Evolutionary conservation across 2,797 vertebrate species (phyloP), one percentile per base, ranked within the genome.

Genomic region (Chelon auratus): DNA sequence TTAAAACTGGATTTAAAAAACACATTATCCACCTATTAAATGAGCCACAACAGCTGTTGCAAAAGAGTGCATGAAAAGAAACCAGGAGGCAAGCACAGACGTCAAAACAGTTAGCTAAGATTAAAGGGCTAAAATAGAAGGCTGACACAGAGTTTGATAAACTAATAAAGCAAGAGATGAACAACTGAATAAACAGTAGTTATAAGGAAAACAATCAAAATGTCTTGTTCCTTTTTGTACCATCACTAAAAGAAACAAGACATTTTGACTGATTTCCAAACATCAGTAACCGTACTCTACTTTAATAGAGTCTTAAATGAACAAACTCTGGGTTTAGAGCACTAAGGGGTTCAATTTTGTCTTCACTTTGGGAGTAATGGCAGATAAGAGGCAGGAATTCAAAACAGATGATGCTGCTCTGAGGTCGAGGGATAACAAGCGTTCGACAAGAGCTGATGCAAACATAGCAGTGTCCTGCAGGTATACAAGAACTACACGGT

Each of bases 401-500:
- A 11, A 75, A 77, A 59, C 70, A 81, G 69, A 83, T 52, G 50
- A 74, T 55, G 57, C 22, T 39, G 30, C 13, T 43, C 18, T 61
- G 39, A n/a, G 22, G 18, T 59, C 17, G 30, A 30, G 11, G 20
- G 48, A 68, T 60, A 57, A 72, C 37, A 26, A 54, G 52, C 33
- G 47, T 60, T 37, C 4, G 14, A 45, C 56, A 36, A 26, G 40
- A 39, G n/a, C 42, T 18, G 15, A 57, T 48, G 56, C 45, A 82
- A 78, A 77, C 48, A 68, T 66, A 9, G 36, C 15, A 68, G 10
- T 13, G 7, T 18, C 5, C 30, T 8, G 30, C 30, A 37, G n/a
- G 18, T 60, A 54, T 56, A 56, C 39, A 39, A 50, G 43, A 55
- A 14, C 18, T 4, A 12, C 62, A 57, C 9, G 37, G 37, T 72